Conservation (phyloP, 2,888 invertebrate species). For the Catocala fraxini region DNA sequence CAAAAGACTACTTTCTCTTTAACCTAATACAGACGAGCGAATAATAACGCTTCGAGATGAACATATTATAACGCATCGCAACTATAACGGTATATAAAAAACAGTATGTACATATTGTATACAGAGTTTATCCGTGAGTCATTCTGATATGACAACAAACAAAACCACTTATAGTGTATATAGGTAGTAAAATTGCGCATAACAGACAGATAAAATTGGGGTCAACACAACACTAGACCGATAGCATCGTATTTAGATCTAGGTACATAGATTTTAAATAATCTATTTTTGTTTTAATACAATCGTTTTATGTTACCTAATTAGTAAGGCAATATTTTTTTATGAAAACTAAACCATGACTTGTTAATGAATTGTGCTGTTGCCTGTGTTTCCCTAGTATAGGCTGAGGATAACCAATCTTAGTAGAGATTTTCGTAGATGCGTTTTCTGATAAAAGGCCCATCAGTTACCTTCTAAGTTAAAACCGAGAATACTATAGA, state of each 20-base stretch:
- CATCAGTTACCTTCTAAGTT: not conserved
- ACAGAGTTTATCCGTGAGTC: not conserved
- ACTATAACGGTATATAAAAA: constrained; percentile 21
- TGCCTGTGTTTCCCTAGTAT: no score
- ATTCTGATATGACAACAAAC: not conserved
- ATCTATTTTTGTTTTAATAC: no score
- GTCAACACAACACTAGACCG: not conserved
- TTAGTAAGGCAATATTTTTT: no score
- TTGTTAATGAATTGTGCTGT: no score
- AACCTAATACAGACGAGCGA: constrained; percentile 18
- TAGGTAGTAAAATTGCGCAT: not conserved
- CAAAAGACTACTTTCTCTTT: constrained; percentile 38
- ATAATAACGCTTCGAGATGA: constrained; percentile 18
- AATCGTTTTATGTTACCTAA: no score
- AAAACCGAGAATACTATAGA: not conserved
- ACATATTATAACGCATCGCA: constrained; percentile 15
- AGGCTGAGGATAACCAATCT: no score
- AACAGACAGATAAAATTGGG: not conserved
- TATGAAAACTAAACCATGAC: no score
- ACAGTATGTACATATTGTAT: not conserved
- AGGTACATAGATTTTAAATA: no score
- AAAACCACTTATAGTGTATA: not conserved
- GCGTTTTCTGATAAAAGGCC: no score
- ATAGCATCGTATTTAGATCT: no score
- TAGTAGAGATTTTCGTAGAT: no score